Evolutionary conservation across 2,888 invertebrate species (phyloP), one percentile per base, ranked within the genome.

Genomic region (Venusia cambrica): DNA sequence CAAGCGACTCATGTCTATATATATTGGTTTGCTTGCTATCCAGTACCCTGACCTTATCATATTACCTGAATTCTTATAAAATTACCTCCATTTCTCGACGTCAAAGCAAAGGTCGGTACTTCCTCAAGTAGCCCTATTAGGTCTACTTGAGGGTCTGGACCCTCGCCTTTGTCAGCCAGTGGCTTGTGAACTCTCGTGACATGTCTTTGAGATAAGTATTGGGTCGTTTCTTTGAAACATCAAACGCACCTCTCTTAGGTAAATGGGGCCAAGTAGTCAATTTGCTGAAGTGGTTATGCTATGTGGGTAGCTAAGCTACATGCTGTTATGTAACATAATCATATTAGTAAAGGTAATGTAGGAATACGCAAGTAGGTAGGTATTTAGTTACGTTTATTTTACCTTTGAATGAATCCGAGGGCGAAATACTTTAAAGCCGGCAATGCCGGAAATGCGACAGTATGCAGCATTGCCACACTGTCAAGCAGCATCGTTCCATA

Each of bases 161-260:
- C 71, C 73, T 70, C 62, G 58, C 70, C 73, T 84, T 81, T 83
- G 83, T 83, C 69, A 61, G 63, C 57, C 52, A 51, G 54, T 57
- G 52, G 53, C 51, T 59, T 57, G 48, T 65, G 70, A 69, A 75
- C 67, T 78, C 51, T 59, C 56, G 48, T 65, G 70, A 69, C 76
- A 67, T 78, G 80, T 84, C 84, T 83, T 80, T 79, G 72, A 78
- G 83, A 84, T 75, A 83, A 64, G 70, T 78, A 77, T 70, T 80
- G 73, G 79, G 77, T 71, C 76, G 76, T 66, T 73, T 63, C 60
- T 57, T 63, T 63, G 54, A 56, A 40, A 78, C 70, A 74, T 83
- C 81, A 83, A 84, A 84, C 74, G 56, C 43, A 40, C 45, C 36
- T 32, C n/a, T n/a, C n/a, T 31, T 25, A 35, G 26, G 43, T 41